Evolutionary conservation across 1,140 invertebrate genomes (phyloP), one percentile per base, ranked within the genome.

Genomic region (Drosophila kikkawai): DNA sequence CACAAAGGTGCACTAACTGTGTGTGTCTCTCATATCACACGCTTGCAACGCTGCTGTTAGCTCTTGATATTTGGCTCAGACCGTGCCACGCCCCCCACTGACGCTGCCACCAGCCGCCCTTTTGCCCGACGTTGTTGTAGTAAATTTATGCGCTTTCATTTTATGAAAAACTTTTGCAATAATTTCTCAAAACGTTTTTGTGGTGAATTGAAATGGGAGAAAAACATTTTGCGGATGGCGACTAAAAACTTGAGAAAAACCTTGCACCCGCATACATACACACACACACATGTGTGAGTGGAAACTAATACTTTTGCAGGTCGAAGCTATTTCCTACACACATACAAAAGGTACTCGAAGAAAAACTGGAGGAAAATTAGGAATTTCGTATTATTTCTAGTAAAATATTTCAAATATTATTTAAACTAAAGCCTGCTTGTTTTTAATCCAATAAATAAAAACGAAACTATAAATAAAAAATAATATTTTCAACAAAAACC

Each of bases 171-270:
- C 90, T 91, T 91, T 91, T 78, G 90, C 90, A 91, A 91, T 91
- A 91, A 91, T 91, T 91, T 91, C 90, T 91, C 82, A 91, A 90
- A 91, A 91, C 90, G 90, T 91, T 91, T 91, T 91, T 91, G 90
- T 78, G 90, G 90, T 91, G 90, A 91, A 91, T 91, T 91, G 90
- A 91, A 91, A 90, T 85, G 90, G 85, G 90, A 91, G 82, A 91
- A 91, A 91, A 91, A 91, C 90, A 91, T 91, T 91, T 91, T 91
- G 77, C 90, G 90, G 90, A 91, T 91, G 90, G 90, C 90, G 90
- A 91, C 90, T 82, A 91, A 91, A 91, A 91, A 90, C 85, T 90
- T 90, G 85, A 82, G 85, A 90, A 81, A 90, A 88, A 88, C 85
- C 85, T 90, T 81, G 74, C 81, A 77, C 65, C 65, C 63, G 66